Evolutionary conservation across 2,113 vertebrate genomes (phyloP).

Genomic region (Corythaixoides concolor): DNA sequence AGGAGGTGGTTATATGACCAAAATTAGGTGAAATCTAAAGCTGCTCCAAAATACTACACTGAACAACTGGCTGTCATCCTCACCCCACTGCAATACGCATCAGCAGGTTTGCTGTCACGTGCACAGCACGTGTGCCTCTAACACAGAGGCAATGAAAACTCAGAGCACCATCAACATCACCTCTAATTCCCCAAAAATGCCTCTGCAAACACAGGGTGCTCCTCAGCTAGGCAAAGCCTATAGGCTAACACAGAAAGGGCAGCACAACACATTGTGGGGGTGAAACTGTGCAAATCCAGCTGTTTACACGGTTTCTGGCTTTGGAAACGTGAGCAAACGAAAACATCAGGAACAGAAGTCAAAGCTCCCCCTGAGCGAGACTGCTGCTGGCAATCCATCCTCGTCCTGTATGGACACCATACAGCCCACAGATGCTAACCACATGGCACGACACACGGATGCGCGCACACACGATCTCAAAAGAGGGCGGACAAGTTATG

Average conservation of each 20-base stretch:
- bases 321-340: conserved; percentile 50
- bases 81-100: accelerated
- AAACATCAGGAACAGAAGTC: conserved; percentile 43
- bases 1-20: neutral
- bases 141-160: neutral
- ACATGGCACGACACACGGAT: conserved; percentile 63
- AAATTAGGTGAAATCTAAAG: neutral
- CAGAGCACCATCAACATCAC: neutral
- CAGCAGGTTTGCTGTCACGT: neutral
- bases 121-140: neutral
- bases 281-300: conserved; percentile 47
- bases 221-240: neutral
- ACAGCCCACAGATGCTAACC: conserved; percentile 49
- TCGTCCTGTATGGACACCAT: neutral
- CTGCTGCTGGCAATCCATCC: conserved; percentile 14
- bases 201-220: neutral
- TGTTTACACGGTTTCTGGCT: conserved; percentile 57
- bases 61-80: neutral
- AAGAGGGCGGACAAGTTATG: conserved; percentile 18
- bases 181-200: neutral
- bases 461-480: conserved; percentile 51
- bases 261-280: conserved; percentile 27
- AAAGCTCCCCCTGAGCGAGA: conserved; percentile 42
- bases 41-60: neutral
- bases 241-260: neutral